Evolutionary conservation across 2,888 invertebrate genomes (phyloP), one percentile per base, ranked within the genome.

Genomic region (Lasius fuliginosus): DNA sequence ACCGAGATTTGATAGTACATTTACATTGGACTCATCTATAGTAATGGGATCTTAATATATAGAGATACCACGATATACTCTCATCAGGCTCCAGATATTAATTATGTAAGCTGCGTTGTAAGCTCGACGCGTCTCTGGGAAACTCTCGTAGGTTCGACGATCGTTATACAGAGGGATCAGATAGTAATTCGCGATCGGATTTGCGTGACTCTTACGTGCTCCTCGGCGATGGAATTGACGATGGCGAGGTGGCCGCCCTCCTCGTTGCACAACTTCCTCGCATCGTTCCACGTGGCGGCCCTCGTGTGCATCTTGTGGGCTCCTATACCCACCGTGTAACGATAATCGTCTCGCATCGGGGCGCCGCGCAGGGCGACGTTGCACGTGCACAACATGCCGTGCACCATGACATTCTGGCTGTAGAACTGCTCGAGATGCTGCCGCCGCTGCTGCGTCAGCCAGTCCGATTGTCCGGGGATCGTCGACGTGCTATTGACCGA

Each of bases 221-320:
- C 91, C 79, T 92, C 83, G 62, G 85, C 60, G 69, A 74, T 2
- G 8, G 92, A 91, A 86, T 93, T 92, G 56, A 92, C 69, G 30
- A 93, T 88, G 6, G 92, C 91, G 62, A 94, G 90, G 86, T 94
- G 92, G 53, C 92, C 94, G 11, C 93, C 93, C 84, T 93, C 94
- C 64, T 94, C 93, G 87, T 90, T 93, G 87, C 94, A 93, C 64
- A 92, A 77, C 82, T 93, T 94, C 27, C 93, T 87, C 4, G 94
- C 93, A 3, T 91, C 90, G 85, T 94, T 94, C 93, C 93, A 93
- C 15, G 82, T 90, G 49, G 87, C 87, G 6, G 86, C 84, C 11
- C 91, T 89, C 33, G 92, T 93, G 82, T 94, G 94, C 12, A 94
- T 85, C 87, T 94, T 94, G 86, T 94, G 92, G 11, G 90, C 91